These are phyloP conservation scores for Xiphias gladius DNA, from an alignment of 2,113 vertebrate species.

Conservation along the genomic window DNA sequence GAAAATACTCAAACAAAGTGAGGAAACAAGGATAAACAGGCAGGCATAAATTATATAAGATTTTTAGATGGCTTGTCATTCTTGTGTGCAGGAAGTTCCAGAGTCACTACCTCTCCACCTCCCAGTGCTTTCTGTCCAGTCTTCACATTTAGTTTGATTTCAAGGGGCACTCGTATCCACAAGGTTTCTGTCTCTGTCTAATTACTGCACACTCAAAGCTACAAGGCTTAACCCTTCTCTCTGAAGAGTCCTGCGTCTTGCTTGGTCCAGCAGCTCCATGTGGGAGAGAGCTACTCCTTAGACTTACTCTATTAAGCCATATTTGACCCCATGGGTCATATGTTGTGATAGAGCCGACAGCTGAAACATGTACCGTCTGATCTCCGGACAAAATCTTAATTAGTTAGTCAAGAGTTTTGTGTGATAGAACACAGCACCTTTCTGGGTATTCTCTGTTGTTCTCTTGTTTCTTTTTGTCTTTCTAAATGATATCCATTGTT, in stretches of 20 bases:
- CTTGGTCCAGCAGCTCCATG: conserved; percentile 44
- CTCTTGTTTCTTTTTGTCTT: neutral
- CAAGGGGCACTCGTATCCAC: conserved; percentile 40
- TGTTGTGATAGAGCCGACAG: conserved; percentile 10
- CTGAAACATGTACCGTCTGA: conserved; percentile 30
- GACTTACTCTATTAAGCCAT: conserved; percentile 17
- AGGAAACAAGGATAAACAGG: neutral
- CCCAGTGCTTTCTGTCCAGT: conserved; percentile 1
- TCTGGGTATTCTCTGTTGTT: neutral
- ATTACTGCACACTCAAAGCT: conserved; percentile 34
- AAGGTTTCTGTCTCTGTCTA: conserved; percentile 48
- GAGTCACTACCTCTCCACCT: neutral
- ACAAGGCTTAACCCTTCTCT: conserved; percentile 38
- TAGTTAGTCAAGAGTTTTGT: neutral
- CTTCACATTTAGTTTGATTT: conserved; percentile 10
- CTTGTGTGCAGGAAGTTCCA: neutral
- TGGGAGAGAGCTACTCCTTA: conserved; percentile 58
- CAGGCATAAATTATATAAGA: neutral
- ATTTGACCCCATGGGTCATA: conserved; percentile 40
- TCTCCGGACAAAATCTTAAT: conserved; percentile 19
- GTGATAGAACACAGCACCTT: conserved; percentile 8
- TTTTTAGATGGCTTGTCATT: neutral
- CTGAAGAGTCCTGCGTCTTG: conserved; percentile 44
- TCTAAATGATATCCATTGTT: neutral
- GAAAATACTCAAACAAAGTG: neutral